Evolutionary conservation across 2,113 vertebrate genomes (phyloP).

Genomic region (pig (Sus scrofa)): DNA sequence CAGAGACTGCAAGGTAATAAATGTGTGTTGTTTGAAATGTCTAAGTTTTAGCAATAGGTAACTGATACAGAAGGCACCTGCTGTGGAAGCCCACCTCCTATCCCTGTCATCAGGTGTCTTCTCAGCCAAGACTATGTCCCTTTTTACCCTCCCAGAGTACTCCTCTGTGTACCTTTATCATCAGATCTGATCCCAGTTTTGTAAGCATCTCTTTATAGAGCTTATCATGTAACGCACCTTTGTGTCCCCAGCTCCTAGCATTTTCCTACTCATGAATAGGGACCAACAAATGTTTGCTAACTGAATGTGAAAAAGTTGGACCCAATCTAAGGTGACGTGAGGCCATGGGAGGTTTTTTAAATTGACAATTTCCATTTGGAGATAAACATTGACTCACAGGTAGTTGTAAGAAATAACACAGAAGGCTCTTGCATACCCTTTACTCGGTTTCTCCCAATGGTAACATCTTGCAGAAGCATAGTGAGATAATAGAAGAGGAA

Average conservation of each 20-base stretch:
- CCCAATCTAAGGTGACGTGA: neutral
- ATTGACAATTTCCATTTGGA: neutral
- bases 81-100: neutral
- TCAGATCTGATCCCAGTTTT: neutral
- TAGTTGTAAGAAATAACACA: neutral
- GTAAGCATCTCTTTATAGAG: neutral
- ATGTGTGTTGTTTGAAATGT: neutral
- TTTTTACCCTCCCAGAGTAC: neutral
- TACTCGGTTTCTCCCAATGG: neutral
- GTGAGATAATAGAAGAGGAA: neutral
- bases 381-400: neutral
- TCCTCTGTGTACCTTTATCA: neutral
- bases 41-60: neutral
- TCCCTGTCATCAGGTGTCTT: neutral
- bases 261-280: neutral
- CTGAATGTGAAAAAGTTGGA: neutral
- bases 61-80: neutral
- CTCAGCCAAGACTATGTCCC: neutral
- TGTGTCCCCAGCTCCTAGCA: neutral
- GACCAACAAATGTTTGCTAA: neutral
- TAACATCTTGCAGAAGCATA: neutral
- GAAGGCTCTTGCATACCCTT: neutral
- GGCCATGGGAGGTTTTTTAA: neutral
- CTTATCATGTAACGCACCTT: neutral
- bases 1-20: neutral